phyloP scores from a whole-genome alignment of 2,797 vertebrate genomes.

The Chiroxiphia lanceolata region DNA sequence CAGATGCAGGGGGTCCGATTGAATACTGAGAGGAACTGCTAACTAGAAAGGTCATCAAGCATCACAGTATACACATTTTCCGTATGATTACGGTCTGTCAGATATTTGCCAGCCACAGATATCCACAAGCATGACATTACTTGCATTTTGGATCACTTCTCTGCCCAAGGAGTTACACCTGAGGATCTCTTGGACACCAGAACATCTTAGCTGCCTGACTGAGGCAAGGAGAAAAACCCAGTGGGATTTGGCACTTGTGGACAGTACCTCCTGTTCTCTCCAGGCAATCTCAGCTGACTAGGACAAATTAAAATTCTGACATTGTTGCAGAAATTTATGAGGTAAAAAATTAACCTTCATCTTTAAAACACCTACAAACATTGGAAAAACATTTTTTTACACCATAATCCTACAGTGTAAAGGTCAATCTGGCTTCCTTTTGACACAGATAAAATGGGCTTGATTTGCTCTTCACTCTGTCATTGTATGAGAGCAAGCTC shows the following conservation, averaged over 20 bases:
- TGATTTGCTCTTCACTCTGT: neutral
- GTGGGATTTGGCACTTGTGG: neutral
- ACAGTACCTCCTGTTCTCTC: neutral
- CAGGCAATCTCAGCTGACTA: neutral
- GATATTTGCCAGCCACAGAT: slow-evolving; percentile 10
- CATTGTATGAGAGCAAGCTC: neutral
- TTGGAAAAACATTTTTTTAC: neutral
- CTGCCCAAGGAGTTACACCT: neutral
- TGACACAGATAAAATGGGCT: neutral
- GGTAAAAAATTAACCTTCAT: neutral
- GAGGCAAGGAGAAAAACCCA: neutral
- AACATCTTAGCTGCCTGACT: neutral
- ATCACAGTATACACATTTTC: slow-evolving; percentile 10
- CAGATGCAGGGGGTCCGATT: slow-evolving; percentile 10
- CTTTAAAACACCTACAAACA: neutral
- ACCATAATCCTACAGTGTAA: neutral
- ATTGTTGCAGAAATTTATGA: neutral
- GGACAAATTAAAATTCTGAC: neutral
- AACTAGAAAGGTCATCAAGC: neutral
- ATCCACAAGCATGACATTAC: neutral
- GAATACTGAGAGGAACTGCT: neutral
- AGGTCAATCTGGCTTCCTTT: neutral
- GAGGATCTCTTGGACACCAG: neutral
- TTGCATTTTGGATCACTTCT: slow-evolving; percentile 37
- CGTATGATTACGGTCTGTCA: neutral